phyloP scores from a whole-genome alignment of 2,888 invertebrate genomes.

The Sipha maydis region DNA sequence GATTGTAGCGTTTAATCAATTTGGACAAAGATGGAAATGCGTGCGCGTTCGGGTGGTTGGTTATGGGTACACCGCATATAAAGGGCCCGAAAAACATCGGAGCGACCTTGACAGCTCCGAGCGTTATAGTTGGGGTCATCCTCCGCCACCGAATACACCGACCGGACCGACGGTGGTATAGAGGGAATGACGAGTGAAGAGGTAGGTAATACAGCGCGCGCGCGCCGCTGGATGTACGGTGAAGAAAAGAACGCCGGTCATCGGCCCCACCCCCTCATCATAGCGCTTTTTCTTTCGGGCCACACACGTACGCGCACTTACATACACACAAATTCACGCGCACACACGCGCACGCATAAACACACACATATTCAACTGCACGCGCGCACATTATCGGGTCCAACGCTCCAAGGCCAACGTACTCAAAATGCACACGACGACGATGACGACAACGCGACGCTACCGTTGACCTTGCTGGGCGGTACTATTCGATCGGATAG shows the following conservation, averaged over 20 bases:
- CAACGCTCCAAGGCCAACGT: conserved; percentile 60
- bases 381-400: conserved; percentile 25
- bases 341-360: not conserved
- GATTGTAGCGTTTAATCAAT: conserved; percentile 40
- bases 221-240: not conserved
- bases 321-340: not conserved
- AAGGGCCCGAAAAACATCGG: conserved; percentile 39
- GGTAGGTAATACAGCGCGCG: not conserved
- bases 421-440: conserved; percentile 40
- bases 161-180: not conserved
- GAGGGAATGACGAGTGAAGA: conserved; percentile 12
- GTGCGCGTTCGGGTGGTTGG: conserved; percentile 1
- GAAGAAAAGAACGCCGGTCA: conserved; percentile 57
- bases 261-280: conserved; percentile 59
- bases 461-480: conserved; percentile 58
- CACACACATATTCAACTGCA: not conserved
- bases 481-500: conserved; percentile 18
- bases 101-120: conserved; percentile 45
- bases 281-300: conserved; percentile 58
- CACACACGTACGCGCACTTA: conserved; percentile 35
- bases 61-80: not conserved
- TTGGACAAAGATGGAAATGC: conserved; percentile 4
- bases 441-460: conserved; percentile 25
- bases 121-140: conserved; percentile 52
- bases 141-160: conserved; percentile 29